Conservation (phyloP, 2,888 invertebrate genomes). For the Hanleya hanleyi region DNA sequence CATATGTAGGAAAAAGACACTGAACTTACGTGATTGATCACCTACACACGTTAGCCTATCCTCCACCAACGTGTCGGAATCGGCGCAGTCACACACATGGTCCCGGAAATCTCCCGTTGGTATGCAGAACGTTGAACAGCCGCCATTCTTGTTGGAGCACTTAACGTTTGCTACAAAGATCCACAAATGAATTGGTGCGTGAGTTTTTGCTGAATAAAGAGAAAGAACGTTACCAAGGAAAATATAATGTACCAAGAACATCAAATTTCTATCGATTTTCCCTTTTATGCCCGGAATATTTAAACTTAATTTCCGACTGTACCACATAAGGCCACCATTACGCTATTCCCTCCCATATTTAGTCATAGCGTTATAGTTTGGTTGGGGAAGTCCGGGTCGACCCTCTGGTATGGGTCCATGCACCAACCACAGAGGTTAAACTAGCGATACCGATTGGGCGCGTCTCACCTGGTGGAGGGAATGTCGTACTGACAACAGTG, state of each 20-base stretch:
- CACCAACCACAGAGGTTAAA: not conserved
- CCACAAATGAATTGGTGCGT: not conserved
- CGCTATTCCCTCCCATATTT: too few species aligned
- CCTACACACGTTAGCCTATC: not conserved
- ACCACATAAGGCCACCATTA: too few species aligned
- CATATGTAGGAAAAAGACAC: too few species aligned
- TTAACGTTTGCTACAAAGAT: not conserved
- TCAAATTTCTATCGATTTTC: too few species aligned
- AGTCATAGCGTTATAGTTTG: too few species aligned
- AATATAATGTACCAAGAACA: too few species aligned
- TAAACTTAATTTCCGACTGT: too few species aligned
- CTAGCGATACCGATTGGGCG: not conserved
- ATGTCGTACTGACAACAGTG: not conserved
- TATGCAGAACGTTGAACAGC: not conserved
- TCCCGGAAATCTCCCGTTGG: not conserved
- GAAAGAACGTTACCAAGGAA: too few species aligned
- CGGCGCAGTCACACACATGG: not conserved
- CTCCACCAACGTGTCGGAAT: not conserved
- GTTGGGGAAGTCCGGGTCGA: too few species aligned
- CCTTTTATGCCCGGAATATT: too few species aligned
- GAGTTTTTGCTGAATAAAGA: not conserved
- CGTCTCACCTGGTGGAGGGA: not conserved
- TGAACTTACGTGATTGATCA: not conserved
- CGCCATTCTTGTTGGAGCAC: not conserved
- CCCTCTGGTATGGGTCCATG: not conserved